Evolutionary conservation across 2,113 vertebrate genomes (phyloP), one percentile per base, ranked within the genome.

Genomic region (Trogon melanurus): DNA sequence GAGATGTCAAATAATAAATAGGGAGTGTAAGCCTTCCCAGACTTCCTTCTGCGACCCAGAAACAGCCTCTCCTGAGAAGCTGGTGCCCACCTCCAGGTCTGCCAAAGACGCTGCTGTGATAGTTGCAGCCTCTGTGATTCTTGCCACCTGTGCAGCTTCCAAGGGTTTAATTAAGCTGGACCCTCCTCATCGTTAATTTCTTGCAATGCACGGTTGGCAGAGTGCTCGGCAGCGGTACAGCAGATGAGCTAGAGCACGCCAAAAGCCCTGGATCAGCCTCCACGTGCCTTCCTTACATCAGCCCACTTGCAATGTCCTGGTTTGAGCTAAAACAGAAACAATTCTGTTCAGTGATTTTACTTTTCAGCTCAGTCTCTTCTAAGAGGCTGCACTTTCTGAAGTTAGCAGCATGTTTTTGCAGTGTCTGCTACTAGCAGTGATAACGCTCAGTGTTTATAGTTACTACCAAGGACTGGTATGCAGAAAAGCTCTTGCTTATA

Each of bases 201-300:
- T 14, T 1, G 65, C 57, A 36, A 17, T 57, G 60, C 30, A 6
- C 2, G 25, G 27, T 81, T 76, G 78, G 79, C 10, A 6, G 60
- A 67, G 11, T 3, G 1, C 44, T 21, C 27, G 0, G 64, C 76
- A 16, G 26, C 0, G 0, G 20, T 2, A 48, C 20, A 16, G 62
- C 6, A 34, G 50, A 56, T 45, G 51, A 58, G 32, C n/a, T 4
- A 16, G 30, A 78, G 61, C 66, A 56, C 0, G 11, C 70, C 38
- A 23, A 65, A 30, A 72, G 8, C 47, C 32, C 9, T 27, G n/a
- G 32, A 51, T 62, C 53, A 23, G 84, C 53, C 70, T 61, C 84
- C 57, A 45, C 8, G 4, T 61, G 78, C 76, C 30, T 80, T 76
- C 73, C 53, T 72, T 4, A 15, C 9, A 60, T 29, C 75, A 67